Evolutionary conservation across 2,113 vertebrate species (phyloP), one percentile per base, ranked within the genome.

Genomic region (Piaya cayana): DNA sequence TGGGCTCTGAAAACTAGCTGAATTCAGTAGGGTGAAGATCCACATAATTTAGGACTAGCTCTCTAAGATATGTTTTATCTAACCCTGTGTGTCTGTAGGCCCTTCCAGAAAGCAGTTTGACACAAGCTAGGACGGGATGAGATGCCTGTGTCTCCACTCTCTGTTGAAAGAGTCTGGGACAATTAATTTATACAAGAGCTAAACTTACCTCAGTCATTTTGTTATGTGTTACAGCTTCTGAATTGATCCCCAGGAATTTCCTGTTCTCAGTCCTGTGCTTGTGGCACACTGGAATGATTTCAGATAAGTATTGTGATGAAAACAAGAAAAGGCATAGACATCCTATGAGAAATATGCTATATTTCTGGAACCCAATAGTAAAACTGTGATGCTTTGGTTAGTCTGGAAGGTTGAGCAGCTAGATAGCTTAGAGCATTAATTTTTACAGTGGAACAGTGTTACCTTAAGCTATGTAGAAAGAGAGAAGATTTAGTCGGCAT

Each of bases 41-140:
- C 19, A 3, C 15, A 7, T 56, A 69, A 30, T 65, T 59, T 65
- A 60, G 81, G 20, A 21, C 69, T 23, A 65, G 15, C 7, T 83
- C 12, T 72, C 32, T 34, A n/a, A 80, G 30, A 5, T 55, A 12
- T 26, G 23, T 37, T 83, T 80, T 81, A 3, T 36, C 56, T 78
- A 74, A 77, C 3, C 5, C 29, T 0, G 0, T 45, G 19, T 58
- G 9, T 30, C 21, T 4, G 58, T 18, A 39, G 12, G 12, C 30
- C 36, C 6, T 58, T 79, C 26, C 37, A 90, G 86, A 59, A 64
- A 32, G 6, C n/a, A 49, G 15, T 29, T 82, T 7, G 32, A 45
- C 22, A 62, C 34, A 34, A 36, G 2, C 5, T 49, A 69, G 68
- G 13, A 22, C 11, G 34, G 20, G 20, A 34, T 69, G 10, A 60